Percentiles rank a stretch among this genome's conserved stretches.
Evolutionary conservation across 2,888 invertebrate genomes (phyloP).

Genomic region (Drosophila mimetica): DNA sequence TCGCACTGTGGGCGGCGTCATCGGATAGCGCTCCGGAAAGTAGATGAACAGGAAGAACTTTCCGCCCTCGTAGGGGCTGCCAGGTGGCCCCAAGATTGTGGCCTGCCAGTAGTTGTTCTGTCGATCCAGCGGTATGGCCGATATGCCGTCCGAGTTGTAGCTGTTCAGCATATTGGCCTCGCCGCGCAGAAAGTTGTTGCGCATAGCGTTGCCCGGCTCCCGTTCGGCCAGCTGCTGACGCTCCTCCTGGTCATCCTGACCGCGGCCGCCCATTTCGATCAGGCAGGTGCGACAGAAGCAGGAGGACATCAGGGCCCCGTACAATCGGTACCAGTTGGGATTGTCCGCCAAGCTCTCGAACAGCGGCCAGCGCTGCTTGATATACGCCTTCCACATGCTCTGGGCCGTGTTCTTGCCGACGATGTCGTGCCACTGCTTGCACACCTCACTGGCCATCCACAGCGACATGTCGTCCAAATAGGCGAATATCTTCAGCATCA

Average conservation of each 20-base stretch:
- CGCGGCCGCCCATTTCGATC: constrained; percentile 92
- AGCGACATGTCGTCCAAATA: constrained; percentile 96
- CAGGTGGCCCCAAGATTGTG: constrained; percentile 94
- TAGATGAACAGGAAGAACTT: constrained; percentile 95
- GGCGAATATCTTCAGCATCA: constrained; percentile 93
- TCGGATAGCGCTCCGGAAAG: constrained; percentile 94
- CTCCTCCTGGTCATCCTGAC: constrained; percentile 86
- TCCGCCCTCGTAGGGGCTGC: constrained; percentile 97
- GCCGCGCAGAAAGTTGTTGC: constrained; percentile 90
- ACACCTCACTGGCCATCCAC: constrained; percentile 94
- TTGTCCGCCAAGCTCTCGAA: constrained; percentile 89
- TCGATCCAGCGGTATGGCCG: constrained; percentile 84
- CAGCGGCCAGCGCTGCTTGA: constrained; percentile 93
- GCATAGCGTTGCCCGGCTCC: constrained; percentile 92
- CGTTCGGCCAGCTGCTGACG: constrained; percentile 87
- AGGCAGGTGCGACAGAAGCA: constrained; percentile 95
- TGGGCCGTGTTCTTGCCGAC: constrained; percentile 91
- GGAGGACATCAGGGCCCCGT: constrained; percentile 89
- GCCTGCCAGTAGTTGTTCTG: constrained; percentile 93
- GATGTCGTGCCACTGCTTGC: constrained; percentile 92
- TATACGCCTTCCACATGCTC: constrained; percentile 92
- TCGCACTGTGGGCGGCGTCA: constrained; percentile 95
- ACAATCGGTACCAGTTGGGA: constrained; percentile 92
- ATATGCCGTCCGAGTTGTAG: constrained; percentile 84
- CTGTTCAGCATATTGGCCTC: constrained; percentile 87